Conservation (phyloP, 2,797 vertebrate species). For the Notolepis coatsorum region DNA sequence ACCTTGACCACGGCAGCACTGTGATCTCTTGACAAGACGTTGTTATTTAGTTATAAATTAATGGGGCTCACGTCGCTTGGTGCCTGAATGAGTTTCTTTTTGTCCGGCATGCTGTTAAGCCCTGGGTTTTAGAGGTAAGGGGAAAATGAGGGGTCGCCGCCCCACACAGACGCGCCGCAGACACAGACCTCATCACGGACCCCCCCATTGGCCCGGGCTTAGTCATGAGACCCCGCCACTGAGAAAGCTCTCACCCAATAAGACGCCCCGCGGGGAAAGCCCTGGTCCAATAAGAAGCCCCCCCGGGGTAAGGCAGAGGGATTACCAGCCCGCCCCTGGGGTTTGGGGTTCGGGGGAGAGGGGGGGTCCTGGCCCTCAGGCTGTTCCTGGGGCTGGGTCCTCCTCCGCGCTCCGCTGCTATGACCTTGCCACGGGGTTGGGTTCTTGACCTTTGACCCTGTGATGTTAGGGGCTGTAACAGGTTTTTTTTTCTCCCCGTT, state of each 20-base stretch:
- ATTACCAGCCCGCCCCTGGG: conserved; percentile 92
- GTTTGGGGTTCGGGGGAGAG: conserved; percentile 70
- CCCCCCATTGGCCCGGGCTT: conserved; percentile 70
- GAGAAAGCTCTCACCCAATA: conserved; percentile 89
- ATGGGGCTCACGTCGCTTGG: conserved; percentile 44
- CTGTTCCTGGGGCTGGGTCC: too few species aligned
- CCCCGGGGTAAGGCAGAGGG: conserved; percentile 85
- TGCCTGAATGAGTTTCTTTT: conserved; percentile 52
- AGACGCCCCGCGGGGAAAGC: conserved; percentile 82
- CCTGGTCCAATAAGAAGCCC: conserved; percentile 90
- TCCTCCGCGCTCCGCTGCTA: too few species aligned
- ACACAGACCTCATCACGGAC: conserved; percentile 65
- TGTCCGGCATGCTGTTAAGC: conserved; percentile 58
- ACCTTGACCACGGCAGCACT: conserved; percentile 19
- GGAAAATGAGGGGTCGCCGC: conserved; percentile 74
- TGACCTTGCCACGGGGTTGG: too few species aligned
- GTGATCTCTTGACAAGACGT: conserved; percentile 46
- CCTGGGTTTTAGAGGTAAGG: conserved; percentile 65
- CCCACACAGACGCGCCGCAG: conserved; percentile 64
- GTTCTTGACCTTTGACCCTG: too few species aligned
- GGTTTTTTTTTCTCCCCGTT: too few species aligned
- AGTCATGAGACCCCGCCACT: conserved; percentile 74
- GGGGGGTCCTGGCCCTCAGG: too few species aligned
- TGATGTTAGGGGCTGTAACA: too few species aligned
- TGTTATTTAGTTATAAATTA: conserved; percentile 63